Conservation (phyloP, 2,888 invertebrate genomes). For the Microplitis manilae region DNA sequence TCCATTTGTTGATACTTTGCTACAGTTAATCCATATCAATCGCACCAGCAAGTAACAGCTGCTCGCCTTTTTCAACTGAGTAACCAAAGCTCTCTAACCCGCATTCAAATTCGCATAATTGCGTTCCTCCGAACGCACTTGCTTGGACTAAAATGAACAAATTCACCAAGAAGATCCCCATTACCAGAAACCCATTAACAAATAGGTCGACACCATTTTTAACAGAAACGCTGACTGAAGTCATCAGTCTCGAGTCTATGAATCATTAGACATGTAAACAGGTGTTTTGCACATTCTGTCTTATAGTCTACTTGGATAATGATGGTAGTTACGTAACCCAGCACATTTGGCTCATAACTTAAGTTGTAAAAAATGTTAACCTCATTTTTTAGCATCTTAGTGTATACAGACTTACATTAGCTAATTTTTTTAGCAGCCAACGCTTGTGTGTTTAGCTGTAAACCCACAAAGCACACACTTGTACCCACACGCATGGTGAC, state of each 20-base stretch:
- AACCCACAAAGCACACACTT: background rate
- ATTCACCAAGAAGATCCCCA: background rate
- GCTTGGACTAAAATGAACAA: background rate
- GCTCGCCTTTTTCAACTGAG: no score
- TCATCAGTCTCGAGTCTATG: background rate
- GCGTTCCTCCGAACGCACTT: background rate
- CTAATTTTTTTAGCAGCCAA: background rate
- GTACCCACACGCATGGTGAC: slow-evolving; percentile 52
- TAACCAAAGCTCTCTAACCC: no score
- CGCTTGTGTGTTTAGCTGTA: background rate
- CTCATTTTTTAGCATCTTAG: background rate
- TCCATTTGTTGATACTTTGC: no score
- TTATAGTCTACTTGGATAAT: background rate
- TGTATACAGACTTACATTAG: background rate
- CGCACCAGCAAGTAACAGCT: no score
- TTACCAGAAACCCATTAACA: background rate
- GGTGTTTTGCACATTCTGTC: background rate
- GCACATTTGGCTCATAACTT: background rate
- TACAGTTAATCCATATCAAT: no score
- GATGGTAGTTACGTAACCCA: background rate
- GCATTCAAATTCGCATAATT: no score
- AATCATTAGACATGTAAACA: background rate
- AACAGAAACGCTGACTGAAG: background rate
- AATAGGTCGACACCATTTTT: background rate
- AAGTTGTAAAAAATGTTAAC: no score